Percentiles rank a stretch among this genome's conserved stretches.
phyloP scores from a whole-genome alignment of 2,113 vertebrate genomes.

The Chauna torquata region DNA sequence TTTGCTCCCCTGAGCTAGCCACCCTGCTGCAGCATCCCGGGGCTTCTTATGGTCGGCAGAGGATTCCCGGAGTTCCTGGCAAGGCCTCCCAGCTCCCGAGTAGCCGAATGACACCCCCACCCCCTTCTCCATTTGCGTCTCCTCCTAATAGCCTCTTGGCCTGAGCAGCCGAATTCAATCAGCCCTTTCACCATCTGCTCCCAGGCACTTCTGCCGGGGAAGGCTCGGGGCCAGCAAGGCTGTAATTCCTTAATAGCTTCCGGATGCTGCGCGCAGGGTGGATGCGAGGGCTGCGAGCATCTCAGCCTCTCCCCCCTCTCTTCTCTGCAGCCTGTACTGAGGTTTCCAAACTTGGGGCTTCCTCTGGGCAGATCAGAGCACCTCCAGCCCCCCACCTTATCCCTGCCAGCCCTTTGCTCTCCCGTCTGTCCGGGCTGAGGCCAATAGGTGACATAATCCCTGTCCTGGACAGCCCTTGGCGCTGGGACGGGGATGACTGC shows the following conservation, averaged over 20 bases:
- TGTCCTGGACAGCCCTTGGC: not conserved
- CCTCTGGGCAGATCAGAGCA: not conserved
- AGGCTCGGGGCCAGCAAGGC: conserved; percentile 62
- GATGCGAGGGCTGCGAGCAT: conserved; percentile 1
- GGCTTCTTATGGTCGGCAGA: not conserved
- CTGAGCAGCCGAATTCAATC: conserved; percentile 63
- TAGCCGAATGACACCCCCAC: not conserved
- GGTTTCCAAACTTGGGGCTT: conserved; percentile 21
- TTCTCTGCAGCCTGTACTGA: not conserved
- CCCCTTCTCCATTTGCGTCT: conserved; percentile 21
- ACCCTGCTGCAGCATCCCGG: not conserved
- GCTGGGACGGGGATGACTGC: not conserved
- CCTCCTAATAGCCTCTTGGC: conserved; percentile 28
- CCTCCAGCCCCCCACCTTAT: not conserved
- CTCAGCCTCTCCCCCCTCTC: not conserved
- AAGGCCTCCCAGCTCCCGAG: not conserved
- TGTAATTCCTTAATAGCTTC: conserved; percentile 77
- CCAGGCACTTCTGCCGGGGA: conserved; percentile 47
- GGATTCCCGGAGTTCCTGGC: conserved; percentile 47
- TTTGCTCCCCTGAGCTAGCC: not conserved
- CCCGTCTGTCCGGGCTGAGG: not conserved
- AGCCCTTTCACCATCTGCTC: conserved; percentile 64
- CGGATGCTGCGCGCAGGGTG: conserved; percentile 44
- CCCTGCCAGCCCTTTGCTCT: not conserved
- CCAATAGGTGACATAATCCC: conserved; percentile 31